Evolutionary conservation across 2,113 vertebrate species (phyloP).

Genomic region (Danio rerio): DNA sequence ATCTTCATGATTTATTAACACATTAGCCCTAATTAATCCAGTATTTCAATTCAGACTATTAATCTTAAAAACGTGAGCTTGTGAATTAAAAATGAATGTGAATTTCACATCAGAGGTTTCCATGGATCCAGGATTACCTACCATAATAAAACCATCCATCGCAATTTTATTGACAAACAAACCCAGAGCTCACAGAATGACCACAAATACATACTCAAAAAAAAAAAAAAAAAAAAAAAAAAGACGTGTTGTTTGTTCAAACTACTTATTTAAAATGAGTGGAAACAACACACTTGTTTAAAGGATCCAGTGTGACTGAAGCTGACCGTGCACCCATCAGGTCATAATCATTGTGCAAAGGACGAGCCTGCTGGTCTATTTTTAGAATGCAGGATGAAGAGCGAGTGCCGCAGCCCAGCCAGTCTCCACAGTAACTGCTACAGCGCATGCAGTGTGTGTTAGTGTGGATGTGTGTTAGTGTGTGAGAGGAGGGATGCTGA

Average conservation of each 20-base stretch:
- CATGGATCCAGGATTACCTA: constrained; percentile 34
- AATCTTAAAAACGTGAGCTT: constrained; percentile 49
- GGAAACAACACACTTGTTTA: neutral
- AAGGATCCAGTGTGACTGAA: constrained; percentile 17
- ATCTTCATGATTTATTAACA: constrained; percentile 17
- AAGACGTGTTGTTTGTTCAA: too few relatives aligned
- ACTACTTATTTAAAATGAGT: too few relatives aligned
- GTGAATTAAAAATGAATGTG: constrained; percentile 54
- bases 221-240: too few relatives aligned
- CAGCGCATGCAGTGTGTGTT: neutral
- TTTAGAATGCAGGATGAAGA: constrained; percentile 65
- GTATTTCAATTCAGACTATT: constrained; percentile 20
- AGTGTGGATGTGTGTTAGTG: constrained; percentile 37
- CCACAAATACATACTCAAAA: too few relatives aligned
- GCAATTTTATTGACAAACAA: too few relatives aligned
- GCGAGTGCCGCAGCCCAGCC: constrained; percentile 27
- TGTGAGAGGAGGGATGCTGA: constrained; percentile 23
- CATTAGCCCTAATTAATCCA: constrained; percentile 48
- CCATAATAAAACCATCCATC: neutral
- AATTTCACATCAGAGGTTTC: constrained; percentile 23
- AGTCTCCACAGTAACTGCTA: constrained; percentile 52
- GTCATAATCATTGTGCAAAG: constrained; percentile 71
- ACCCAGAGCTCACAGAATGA: too few relatives aligned
- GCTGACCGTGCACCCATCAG: constrained; percentile 57
- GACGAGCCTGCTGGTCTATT: constrained; percentile 68